Evolutionary conservation across 2,888 invertebrate species (phyloP), one percentile per base, ranked within the genome.

Genomic region (Eumacrocentrus americanus): DNA sequence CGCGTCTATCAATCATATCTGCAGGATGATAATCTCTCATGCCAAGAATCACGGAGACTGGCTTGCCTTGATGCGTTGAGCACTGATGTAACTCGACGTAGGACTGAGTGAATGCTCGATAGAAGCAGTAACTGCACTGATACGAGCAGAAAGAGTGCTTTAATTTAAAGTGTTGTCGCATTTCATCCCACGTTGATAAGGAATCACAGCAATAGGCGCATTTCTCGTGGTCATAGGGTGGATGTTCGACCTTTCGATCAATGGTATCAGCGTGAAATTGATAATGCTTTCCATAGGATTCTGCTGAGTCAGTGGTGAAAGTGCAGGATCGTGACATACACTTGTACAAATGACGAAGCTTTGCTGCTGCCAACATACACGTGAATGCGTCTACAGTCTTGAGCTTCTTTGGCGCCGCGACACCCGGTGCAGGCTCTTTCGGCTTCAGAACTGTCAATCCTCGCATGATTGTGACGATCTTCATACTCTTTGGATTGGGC

Each of bases 41-140:
- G 7, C 68, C 69, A 9, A 65, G 63, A 3, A 69, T 61, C 4
- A 67, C 67, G 3, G 67, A 56, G 2, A 68, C 1, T 12, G 58
- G 46, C 12, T 48, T 54, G 16, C 47, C 54, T 14, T 44, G 60
- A 61, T 67, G 64, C 18, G 58, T 59, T 23, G 59, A 62, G 68
- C 81, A 81, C 73, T 86, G 84, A 76, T 91, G 91, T 3, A 86
- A 80, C 14, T 84, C 82, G 0, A 90, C 87, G 48, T 88, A 84
- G 56, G 86, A 85, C 48, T 84, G 83, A 0, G 84, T 81, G 0
- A 84, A 80, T 0, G 88, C 87, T 50, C 91, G 82, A 75, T 90
- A 91, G 70, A 90, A 87, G 72, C 91, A 91, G 66, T 85, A 83
- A 2, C 81, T 81, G 70, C 91, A 91, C 25, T 86, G 86, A 69